Conservation (phyloP, 2,113 vertebrate species). For the Elephas maximus region DNA sequence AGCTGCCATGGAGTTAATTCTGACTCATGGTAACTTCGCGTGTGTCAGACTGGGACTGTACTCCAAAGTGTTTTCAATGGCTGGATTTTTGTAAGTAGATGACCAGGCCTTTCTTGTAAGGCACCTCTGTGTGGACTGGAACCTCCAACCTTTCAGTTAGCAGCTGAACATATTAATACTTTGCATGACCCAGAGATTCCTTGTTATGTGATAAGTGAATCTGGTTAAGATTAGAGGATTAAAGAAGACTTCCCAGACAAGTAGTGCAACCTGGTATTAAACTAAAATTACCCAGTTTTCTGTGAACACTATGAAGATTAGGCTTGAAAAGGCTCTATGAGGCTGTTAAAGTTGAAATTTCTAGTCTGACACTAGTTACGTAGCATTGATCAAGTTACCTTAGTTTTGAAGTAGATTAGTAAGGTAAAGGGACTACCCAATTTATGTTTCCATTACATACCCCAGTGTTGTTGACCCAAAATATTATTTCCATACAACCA, state of each 20-base stretch:
- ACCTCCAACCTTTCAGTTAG: not conserved
- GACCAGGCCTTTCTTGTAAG: not conserved
- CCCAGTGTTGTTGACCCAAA: not conserved
- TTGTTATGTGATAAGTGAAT: not conserved
- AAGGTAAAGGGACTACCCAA: not conserved
- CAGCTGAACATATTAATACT: not conserved
- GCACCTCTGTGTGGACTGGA: not conserved
- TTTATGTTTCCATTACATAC: not conserved
- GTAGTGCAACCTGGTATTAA: not conserved
- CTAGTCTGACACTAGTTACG: not conserved
- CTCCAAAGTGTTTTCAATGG: not conserved
- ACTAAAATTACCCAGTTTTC: not conserved
- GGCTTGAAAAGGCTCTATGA: not conserved
- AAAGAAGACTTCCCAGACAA: not conserved
- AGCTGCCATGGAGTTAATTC: not conserved
- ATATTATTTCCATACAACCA: conserved; percentile 16
- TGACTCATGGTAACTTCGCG: not conserved
- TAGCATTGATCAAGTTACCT: not conserved
- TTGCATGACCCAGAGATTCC: not conserved
- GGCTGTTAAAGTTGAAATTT: not conserved
- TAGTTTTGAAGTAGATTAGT: not conserved
- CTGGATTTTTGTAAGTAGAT: not conserved
- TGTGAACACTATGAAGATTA: not conserved
- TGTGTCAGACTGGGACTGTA: not conserved
- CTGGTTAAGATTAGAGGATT: not conserved